phyloP scores from a whole-genome alignment of 2,888 invertebrate species.

The Parascotia fuliginaria region DNA sequence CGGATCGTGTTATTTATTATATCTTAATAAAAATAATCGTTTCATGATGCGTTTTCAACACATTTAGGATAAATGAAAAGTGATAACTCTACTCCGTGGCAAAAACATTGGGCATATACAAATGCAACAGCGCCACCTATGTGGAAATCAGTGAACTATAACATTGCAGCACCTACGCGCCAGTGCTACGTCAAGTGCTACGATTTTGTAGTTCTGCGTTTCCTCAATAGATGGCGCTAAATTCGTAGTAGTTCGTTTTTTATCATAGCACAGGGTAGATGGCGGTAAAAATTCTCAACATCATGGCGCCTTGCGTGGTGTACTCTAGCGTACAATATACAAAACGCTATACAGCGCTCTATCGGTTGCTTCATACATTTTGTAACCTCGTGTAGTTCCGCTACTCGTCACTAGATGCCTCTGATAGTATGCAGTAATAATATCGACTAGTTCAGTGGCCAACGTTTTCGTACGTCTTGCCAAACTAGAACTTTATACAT shows the following conservation, averaged over 20 bases:
- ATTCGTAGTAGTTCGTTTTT: not conserved
- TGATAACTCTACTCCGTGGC: too few species aligned
- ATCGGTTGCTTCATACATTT: not conserved
- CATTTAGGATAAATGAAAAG: too few species aligned
- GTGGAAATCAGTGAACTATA: not conserved
- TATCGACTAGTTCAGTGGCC: conserved; percentile 48
- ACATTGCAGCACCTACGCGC: not conserved
- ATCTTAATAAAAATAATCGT: too few species aligned
- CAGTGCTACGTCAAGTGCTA: not conserved
- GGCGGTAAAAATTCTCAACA: too few species aligned
- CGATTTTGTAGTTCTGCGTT: not conserved
- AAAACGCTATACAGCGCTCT: not conserved
- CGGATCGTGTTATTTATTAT: too few species aligned
- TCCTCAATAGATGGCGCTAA: conserved; percentile 17
- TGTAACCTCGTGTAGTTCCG: not conserved
- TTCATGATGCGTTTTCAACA: too few species aligned
- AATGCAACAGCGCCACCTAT: not conserved
- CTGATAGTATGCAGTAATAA: conserved; percentile 52
- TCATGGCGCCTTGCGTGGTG: too few species aligned
- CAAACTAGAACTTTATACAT: conserved; percentile 33
- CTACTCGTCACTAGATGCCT: conserved; percentile 45
- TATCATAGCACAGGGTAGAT: not conserved
- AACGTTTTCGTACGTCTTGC: conserved; percentile 37
- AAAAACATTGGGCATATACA: too few species aligned
- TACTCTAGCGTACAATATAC: not conserved